phyloP scores from a whole-genome alignment of 2,888 invertebrate genomes.

The Lasioglossum pauxillum region DNA sequence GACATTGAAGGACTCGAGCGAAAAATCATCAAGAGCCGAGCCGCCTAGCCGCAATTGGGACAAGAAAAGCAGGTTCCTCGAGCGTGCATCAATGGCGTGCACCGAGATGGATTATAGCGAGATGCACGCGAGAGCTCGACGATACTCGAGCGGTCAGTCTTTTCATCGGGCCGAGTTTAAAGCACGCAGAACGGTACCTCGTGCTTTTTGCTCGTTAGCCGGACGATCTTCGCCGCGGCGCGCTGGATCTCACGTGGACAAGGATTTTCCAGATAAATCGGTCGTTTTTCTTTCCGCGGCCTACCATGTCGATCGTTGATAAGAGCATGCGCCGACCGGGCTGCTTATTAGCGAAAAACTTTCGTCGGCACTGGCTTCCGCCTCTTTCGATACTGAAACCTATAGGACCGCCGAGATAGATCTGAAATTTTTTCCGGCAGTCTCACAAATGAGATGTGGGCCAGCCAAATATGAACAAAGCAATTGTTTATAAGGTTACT shows the following conservation, averaged over 20 bases:
- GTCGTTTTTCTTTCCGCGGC: not conserved
- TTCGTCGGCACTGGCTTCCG: not conserved
- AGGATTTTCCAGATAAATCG: slow-evolving; percentile 53
- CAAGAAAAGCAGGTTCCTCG: slow-evolving; percentile 57
- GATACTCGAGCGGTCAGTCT: slow-evolving; percentile 57
- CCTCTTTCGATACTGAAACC: not conserved
- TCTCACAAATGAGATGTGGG: not conserved
- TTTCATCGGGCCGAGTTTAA: slow-evolving; percentile 60
- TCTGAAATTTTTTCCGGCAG: not conserved
- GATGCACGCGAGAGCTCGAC: slow-evolving; percentile 45
- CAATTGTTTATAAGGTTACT: not conserved
- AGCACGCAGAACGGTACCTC: slow-evolving; percentile 59
- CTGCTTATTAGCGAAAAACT: slow-evolving; percentile 5
- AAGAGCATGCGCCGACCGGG: not conserved
- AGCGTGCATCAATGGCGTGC: slow-evolving; percentile 66
- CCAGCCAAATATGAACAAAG: not conserved
- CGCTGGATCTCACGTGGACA: slow-evolving; percentile 35
- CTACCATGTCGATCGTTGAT: not conserved
- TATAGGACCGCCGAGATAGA: not conserved
- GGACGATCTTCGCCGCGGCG: slow-evolving; percentile 37
- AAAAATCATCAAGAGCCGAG: slow-evolving; percentile 31
- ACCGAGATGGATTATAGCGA: slow-evolving; percentile 51
- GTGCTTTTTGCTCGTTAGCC: slow-evolving; percentile 65
- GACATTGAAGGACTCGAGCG: slow-evolving; percentile 1
- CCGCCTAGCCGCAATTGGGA: slow-evolving; percentile 56